phyloP scores from a whole-genome alignment of 2,113 vertebrate genomes.

The Sigmodon hispidus region DNA sequence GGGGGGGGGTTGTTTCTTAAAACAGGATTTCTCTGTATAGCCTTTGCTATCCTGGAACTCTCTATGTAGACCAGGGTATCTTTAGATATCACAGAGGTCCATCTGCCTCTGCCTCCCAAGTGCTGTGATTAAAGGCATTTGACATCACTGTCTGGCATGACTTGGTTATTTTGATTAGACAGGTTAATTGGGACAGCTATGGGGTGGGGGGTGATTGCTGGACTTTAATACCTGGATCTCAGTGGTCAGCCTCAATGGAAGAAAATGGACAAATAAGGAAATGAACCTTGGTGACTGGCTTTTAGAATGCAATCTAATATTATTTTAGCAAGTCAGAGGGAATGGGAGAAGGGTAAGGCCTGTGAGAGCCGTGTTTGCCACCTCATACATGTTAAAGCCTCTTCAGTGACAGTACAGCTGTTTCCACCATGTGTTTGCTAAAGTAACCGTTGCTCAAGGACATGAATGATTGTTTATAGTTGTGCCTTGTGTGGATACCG shows the following conservation, averaged over 20 bases:
- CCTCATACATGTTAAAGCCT: not conserved
- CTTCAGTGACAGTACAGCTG: not conserved
- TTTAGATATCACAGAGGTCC: not conserved
- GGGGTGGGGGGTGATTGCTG: fast-evolving
- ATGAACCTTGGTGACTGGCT: not conserved
- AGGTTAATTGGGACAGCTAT: not conserved
- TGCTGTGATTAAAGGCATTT: not conserved
- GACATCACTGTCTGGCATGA: not conserved
- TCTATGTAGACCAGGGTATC: not conserved
- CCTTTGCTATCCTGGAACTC: not conserved
- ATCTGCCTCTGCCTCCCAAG: not conserved
- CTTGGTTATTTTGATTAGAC: not conserved
- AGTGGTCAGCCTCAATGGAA: not conserved
- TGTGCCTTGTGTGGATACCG: not conserved
- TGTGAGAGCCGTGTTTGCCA: not conserved
- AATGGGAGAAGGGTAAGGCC: not conserved
- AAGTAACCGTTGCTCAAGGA: not conserved
- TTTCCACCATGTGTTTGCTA: not conserved
- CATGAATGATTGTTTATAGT: not conserved
- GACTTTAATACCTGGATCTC: not conserved
- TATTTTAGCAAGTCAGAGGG: not conserved
- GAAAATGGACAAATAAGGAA: not conserved
- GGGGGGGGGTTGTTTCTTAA: no score
- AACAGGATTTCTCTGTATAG: not conserved
- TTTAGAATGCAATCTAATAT: not conserved